A percentile compares a stretch with the other conserved stretches of the same genome.
Conservation (phyloP, 2,888 invertebrate species). For the Trichogramma dendrolimi region DNA sequence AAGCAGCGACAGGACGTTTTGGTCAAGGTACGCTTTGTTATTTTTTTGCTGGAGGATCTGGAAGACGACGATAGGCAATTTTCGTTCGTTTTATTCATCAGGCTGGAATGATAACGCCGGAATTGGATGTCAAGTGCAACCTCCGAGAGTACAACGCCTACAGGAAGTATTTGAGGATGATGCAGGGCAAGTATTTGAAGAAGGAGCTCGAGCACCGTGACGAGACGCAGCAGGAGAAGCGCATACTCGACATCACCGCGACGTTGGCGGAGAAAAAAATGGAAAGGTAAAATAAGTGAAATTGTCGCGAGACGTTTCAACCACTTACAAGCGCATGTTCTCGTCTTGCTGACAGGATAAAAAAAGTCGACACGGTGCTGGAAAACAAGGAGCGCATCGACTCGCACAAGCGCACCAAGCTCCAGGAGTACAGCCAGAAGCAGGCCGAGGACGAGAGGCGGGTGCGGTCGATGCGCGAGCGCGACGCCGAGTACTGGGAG, state of each 20-base stretch:
- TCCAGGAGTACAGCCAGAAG: slow-evolving; percentile 3
- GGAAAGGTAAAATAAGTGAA: slow-evolving; percentile 23
- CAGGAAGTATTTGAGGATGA: slow-evolving; percentile 47
- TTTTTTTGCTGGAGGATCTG: no score
- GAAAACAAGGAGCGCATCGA: not conserved
- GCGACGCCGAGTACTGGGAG: not conserved
- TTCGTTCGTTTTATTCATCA: not conserved
- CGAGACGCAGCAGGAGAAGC: slow-evolving; percentile 23
- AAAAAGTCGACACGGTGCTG: slow-evolving; percentile 13
- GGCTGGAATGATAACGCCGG: slow-evolving; percentile 44
- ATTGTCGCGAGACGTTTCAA: not conserved
- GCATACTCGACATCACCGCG: slow-evolving; percentile 21
- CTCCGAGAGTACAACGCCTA: slow-evolving; percentile 53
- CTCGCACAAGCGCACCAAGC: not conserved
- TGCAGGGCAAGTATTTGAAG: slow-evolving; percentile 39
- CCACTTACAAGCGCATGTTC: not conserved
- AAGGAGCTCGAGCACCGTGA: slow-evolving; percentile 34
- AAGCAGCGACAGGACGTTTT: not conserved
- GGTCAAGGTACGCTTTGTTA: slow-evolving; percentile 8
- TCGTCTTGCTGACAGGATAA: slow-evolving; percentile 11
- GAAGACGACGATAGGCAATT: not conserved
- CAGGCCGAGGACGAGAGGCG: not conserved
- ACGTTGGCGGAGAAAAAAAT: slow-evolving; percentile 10
- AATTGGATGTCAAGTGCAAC: slow-evolving; percentile 50
- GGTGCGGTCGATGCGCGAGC: not conserved